Base-by-base conservation (phyloP, 2,797 vertebrate species). In the Lates japonicus region DNA sequence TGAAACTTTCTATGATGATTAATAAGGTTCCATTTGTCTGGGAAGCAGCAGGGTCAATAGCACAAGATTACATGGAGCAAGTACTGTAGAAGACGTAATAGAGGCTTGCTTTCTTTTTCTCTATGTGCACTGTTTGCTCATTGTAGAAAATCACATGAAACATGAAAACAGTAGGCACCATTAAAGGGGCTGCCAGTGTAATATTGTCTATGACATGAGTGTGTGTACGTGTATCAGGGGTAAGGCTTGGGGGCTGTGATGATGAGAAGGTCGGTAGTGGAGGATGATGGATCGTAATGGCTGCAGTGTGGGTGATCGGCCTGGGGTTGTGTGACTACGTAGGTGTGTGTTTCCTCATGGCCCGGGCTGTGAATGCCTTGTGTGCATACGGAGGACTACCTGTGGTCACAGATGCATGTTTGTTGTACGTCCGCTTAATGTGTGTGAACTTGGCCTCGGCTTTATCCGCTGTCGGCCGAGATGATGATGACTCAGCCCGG, bases 1-100 rank as follows among this genome's bases (percentile, higher is more conserved):
- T 81, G 63, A 71, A 83, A 84, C 79, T 75, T 90, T 92, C 88
- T 87, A 85, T 87, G 87, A 91, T 91, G 92, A 94, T 92, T 90
- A 90, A 90, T 92, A 92, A 78, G 85, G 83, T 84, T 90, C 88
- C 85, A 91, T 90, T 93, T 87, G 81, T 88, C 80, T 44, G 25
- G 79, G 78, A 87, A 82, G 84, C 81, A 85, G 87, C 69, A 22
- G 84, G 88, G 91, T 93, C 92, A 92, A 91, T 87, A 88, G 81
- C 82, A 79, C 73, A 22, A 83, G 89, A 93, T 91, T 90, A 88
- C 78, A 83, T 35, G 65, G 80, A 80, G 77, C 87, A 83, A 29
- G 48, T 70, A 63, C 82, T 70, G 85, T 62, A 78, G 81, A 72
- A 77, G 80, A 70, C 84, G 78, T 72, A 89, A 87, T 74, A 69